Conservation (phyloP, 2,797 vertebrate species). For the Somateria mollissima region DNA sequence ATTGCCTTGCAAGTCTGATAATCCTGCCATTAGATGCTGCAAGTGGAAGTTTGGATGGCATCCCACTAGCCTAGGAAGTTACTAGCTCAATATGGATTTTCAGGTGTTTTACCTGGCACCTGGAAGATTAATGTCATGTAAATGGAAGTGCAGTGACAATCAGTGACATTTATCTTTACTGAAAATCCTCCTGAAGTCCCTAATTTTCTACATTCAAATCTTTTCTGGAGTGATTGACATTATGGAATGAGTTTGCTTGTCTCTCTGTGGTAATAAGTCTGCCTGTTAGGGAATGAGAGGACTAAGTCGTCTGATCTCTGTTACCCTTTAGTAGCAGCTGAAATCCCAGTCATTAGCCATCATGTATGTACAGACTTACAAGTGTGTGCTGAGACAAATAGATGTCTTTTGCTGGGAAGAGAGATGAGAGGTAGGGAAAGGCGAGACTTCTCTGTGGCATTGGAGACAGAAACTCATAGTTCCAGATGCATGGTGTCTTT, state of each 20-base stretch:
- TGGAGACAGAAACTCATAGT: neutral
- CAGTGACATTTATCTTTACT: neutral
- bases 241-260: neutral
- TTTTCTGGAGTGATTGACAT: neutral
- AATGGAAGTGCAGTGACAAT: neutral
- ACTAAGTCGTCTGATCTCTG: neutral
- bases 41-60: constrained; percentile 22
- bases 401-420: neutral
- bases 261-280: neutral
- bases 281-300: neutral
- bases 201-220: neutral
- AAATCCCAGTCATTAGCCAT: neutral
- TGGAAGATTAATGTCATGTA: neutral
- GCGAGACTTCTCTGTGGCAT: neutral
- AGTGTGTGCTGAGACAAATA: neutral
- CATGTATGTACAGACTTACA: neutral
- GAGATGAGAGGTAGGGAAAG: neutral
- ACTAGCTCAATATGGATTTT: neutral
- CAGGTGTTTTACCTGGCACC: neutral
- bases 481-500: neutral
- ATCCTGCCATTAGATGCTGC: constrained; percentile 31
- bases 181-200: neutral
- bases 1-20: constrained; percentile 42
- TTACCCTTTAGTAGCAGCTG: neutral
- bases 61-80: neutral